Evolutionary conservation across 2,113 vertebrate species (phyloP).

Genomic region (Otus sunia): DNA sequence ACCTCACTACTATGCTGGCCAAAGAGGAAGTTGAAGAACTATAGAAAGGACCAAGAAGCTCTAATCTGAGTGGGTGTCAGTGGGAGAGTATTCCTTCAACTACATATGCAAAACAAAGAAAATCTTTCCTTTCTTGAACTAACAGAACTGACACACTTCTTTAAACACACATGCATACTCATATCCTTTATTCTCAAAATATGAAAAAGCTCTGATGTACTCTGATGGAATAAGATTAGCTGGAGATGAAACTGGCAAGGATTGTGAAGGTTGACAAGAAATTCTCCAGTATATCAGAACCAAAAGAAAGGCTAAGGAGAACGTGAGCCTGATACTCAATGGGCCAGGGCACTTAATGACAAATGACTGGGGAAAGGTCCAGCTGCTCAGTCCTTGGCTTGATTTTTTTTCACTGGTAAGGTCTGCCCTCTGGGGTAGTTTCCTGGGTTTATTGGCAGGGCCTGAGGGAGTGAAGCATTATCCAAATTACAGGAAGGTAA

Average conservation of each 20-base stretch:
- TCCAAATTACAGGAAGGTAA: neutral
- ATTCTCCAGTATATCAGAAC: neutral
- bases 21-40: neutral
- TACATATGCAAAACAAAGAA: neutral
- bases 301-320: neutral
- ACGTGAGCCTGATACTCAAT: neutral
- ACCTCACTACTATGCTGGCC: neutral
- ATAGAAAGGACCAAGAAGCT: neutral
- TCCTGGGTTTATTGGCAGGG: neutral
- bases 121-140: neutral
- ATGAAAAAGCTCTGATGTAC: accelerated
- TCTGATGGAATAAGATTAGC: neutral
- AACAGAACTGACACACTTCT: neutral
- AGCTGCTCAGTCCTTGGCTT: neutral
- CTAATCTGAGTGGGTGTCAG: neutral
- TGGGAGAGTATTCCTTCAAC: neutral
- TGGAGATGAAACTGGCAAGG: neutral
- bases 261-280: neutral
- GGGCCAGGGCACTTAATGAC: neutral
- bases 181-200: neutral
- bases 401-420: neutral
- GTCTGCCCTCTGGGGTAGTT: neutral
- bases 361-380: neutral
- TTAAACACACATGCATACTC: accelerated
- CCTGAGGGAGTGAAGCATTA: neutral